phyloP scores from a whole-genome alignment of 2,113 vertebrate genomes.

The Notothenia coriiceps region DNA sequence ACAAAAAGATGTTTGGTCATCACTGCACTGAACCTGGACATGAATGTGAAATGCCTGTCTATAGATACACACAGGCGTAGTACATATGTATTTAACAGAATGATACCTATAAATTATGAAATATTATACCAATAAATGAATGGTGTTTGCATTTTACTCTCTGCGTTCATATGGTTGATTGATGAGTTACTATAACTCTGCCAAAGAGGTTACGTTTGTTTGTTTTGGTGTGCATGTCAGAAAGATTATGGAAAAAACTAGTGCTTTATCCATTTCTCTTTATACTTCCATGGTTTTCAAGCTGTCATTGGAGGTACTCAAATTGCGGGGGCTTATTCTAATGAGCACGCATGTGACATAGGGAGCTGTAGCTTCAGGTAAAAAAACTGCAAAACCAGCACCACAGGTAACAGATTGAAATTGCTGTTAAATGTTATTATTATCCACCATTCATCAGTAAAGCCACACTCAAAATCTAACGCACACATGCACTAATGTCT shows the following conservation, averaged over 20 bases:
- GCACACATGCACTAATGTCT: not conserved
- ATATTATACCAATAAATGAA: slow-evolving; percentile 75
- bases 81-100: slow-evolving; percentile 73
- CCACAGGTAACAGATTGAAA: not conserved
- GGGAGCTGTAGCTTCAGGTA: not conserved
- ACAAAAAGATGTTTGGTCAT: slow-evolving; percentile 42
- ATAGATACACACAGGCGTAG: slow-evolving; percentile 62
- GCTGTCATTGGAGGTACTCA: no score
- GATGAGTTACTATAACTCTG: not conserved
- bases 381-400: not conserved
- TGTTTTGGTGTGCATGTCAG: not conserved
- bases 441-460: not conserved
- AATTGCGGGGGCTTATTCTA: no score
- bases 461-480: not conserved
- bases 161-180: not conserved
- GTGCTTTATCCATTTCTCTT: no score
- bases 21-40: slow-evolving; percentile 69
- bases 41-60: slow-evolving; percentile 75
- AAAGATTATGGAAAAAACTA: not conserved
- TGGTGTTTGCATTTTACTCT: slow-evolving; percentile 69
- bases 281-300: no score
- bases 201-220: no score
- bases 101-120: slow-evolving; percentile 66
- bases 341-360: no score
- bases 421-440: not conserved